phyloP scores from a whole-genome alignment of 2,113 vertebrate species.

The Tringa solitaria region DNA sequence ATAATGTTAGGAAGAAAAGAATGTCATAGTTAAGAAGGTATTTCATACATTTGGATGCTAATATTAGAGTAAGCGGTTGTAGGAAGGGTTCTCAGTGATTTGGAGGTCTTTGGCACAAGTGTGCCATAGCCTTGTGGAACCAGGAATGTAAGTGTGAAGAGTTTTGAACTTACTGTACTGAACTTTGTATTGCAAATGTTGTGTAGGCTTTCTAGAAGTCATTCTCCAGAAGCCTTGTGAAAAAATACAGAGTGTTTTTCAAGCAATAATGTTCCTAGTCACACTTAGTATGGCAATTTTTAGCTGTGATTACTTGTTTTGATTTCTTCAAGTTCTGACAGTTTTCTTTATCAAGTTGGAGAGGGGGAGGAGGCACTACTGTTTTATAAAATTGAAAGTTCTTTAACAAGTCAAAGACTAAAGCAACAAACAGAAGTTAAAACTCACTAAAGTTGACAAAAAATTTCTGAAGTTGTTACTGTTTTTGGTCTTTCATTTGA shows the following conservation, averaged over 20 bases:
- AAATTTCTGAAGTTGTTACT: background rate
- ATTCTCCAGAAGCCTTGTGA: background rate
- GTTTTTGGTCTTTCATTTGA: background rate
- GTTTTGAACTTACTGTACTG: background rate
- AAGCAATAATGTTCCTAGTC: background rate
- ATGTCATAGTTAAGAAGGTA: accelerated
- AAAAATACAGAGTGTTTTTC: background rate
- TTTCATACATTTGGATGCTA: accelerated
- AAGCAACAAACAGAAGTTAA: background rate
- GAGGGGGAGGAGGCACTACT: background rate
- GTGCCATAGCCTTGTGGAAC: background rate
- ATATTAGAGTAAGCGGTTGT: background rate
- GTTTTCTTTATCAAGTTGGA: background rate
- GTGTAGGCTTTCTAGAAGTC: background rate
- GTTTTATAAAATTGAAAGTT: background rate
- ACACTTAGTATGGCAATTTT: background rate
- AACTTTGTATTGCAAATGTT: background rate
- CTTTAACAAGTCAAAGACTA: background rate
- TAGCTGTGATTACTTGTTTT: background rate
- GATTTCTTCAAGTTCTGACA: background rate
- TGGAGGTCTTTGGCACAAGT: background rate
- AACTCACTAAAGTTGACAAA: background rate
- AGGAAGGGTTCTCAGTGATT: background rate
- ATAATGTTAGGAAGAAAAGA: background rate
- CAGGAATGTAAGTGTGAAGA: background rate